Conservation (phyloP, 37 sponge, comb jelly and placozoan species). For the Trichoplax adhaerens region DNA sequence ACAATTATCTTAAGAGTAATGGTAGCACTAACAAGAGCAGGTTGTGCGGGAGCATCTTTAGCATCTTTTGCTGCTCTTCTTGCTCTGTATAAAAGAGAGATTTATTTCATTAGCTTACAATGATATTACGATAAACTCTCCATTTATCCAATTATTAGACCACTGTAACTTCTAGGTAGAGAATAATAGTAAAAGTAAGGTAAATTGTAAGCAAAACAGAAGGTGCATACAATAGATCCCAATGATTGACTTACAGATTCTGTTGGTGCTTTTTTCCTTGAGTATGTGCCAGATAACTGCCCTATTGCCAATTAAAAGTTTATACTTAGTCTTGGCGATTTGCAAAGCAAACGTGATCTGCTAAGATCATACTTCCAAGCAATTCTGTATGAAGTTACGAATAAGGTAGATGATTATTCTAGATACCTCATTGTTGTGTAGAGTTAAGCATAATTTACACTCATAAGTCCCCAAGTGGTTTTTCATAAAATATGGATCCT, state of each 20-base stretch:
- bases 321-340: too few species aligned
- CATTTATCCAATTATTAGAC: not conserved
- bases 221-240: not conserved
- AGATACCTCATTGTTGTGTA: slow-evolving; percentile 55
- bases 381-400: too few species aligned
- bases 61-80: slow-evolving; percentile 90
- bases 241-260: slow-evolving; percentile 57
- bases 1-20: too few species aligned
- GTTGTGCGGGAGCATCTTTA: slow-evolving; percentile 51
- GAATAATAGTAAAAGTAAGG: not conserved
- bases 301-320: slow-evolving; percentile 15
- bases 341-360: too few species aligned
- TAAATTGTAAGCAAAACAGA: not conserved
- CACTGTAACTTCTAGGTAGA: not conserved
- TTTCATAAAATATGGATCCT: slow-evolving; percentile 99
- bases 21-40: slow-evolving; percentile 37
- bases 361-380: too few species aligned
- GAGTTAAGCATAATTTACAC: slow-evolving; percentile 95
- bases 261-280: slow-evolving; percentile 96
- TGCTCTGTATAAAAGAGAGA: slow-evolving; percentile 34
- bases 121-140: not conserved
- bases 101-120: not conserved
- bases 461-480: slow-evolving; percentile 97
- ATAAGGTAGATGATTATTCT: too few species aligned
- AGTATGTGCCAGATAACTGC: slow-evolving; percentile 91